These are phyloP conservation scores for Zhengitettix transpicula DNA, from an alignment of 2,888 invertebrate species.

Conservation along the genomic window DNA sequence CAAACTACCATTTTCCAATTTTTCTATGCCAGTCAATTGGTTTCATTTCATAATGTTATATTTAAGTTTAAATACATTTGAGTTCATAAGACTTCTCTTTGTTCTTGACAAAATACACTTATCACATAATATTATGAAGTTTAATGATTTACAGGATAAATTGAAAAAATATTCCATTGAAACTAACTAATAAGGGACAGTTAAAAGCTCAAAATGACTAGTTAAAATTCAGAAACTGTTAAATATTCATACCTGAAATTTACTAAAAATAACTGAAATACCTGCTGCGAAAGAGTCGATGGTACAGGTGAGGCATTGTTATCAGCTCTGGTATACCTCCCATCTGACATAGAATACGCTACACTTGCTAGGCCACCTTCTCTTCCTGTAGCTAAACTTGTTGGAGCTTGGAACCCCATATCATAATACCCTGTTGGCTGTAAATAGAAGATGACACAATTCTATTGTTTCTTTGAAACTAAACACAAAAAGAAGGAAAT, in stretches of 20 bases:
- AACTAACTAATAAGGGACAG: no score
- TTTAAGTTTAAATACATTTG: no score
- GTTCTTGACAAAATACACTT: no score
- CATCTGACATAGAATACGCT: constrained; percentile 54
- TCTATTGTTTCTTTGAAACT: neutral
- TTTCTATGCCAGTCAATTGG: no score
- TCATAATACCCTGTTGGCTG: constrained; percentile 48
- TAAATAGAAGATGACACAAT: constrained; percentile 3
- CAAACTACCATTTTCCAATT: no score
- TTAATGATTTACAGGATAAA: neutral
- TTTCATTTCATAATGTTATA: no score
- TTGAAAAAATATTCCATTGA: no score
- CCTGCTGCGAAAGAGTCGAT: constrained; percentile 54
- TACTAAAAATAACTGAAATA: constrained; percentile 12
- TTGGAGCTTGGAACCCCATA: constrained; percentile 56
- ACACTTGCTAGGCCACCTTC: constrained; percentile 48
- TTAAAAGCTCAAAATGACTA: no score
- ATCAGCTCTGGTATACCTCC: constrained; percentile 52
- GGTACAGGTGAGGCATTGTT: constrained; percentile 69
- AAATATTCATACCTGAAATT: neutral
- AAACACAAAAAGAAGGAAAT: neutral
- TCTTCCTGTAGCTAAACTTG: constrained; percentile 48
- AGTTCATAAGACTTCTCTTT: no score
- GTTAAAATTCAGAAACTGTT: no score
- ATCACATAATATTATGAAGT: no score